phyloP scores from a whole-genome alignment of 2,113 vertebrate genomes.

The Myanophis thanlyinensis region DNA sequence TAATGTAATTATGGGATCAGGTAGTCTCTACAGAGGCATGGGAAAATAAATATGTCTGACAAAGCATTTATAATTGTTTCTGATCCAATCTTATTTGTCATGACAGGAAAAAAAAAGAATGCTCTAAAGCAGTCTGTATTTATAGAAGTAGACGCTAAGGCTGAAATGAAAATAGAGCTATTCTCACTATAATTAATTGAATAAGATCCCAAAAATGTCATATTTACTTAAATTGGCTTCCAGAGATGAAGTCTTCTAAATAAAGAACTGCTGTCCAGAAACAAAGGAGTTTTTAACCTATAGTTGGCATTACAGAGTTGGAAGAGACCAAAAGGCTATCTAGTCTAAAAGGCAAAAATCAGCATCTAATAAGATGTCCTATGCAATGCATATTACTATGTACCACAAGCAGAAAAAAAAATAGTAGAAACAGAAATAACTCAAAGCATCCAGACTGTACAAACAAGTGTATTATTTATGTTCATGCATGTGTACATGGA shows the following conservation, averaged over 20 bases:
- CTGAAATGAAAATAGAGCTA: conserved; percentile 32
- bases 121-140: conserved; percentile 34
- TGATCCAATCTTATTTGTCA: conserved; percentile 29
- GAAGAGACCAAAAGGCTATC: not conserved
- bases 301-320: not conserved
- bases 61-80: conserved; percentile 12
- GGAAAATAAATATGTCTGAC: conserved; percentile 28
- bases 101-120: conserved; percentile 35
- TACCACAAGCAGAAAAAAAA: not conserved
- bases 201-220: conserved; percentile 14
- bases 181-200: conserved; percentile 3
- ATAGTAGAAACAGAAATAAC: not conserved
- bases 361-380: not conserved
- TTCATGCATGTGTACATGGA: not conserved
- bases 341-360: not conserved
- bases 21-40: conserved; percentile 46
- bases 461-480: not conserved
- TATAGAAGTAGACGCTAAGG: conserved; percentile 14
- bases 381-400: not conserved
- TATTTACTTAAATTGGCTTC: conserved; percentile 31
- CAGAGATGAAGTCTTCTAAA: conserved; percentile 28
- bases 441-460: not conserved
- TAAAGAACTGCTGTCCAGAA: not conserved
- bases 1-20: conserved; percentile 72
- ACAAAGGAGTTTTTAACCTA: not conserved